phyloP scores from a whole-genome alignment of 2,888 invertebrate species.

The Troides aeacus region DNA sequence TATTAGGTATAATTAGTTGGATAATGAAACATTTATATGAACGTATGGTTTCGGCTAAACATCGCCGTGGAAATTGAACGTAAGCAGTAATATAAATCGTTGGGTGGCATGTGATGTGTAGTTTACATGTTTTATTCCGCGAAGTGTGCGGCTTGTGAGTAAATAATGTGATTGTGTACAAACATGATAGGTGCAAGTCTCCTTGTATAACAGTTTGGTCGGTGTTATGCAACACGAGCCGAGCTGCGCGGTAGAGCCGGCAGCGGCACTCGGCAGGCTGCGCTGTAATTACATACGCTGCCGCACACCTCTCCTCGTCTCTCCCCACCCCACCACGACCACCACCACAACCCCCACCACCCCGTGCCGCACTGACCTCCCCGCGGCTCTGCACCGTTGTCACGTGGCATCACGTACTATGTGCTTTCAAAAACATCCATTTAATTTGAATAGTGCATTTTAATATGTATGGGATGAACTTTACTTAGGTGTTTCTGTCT shows the following conservation, averaged over 20 bases:
- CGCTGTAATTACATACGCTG: constrained; percentile 68
- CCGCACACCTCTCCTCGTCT: constrained; percentile 36
- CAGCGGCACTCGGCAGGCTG: constrained; percentile 44
- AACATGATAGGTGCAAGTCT: constrained; percentile 52
- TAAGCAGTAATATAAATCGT: constrained; percentile 3
- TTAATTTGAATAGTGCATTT: constrained; percentile 21
- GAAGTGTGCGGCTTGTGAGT: constrained; percentile 47
- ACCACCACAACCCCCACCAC: constrained; percentile 30
- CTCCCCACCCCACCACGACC: constrained; percentile 29
- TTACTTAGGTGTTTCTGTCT: constrained; percentile 19
- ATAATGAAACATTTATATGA: background rate
- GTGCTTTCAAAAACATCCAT: constrained; percentile 28
- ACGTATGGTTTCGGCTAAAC: constrained; percentile 33
- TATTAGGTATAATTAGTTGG: background rate
- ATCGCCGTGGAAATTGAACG: constrained; percentile 32
- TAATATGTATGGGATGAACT: constrained; percentile 19
- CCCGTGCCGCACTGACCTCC: constrained; percentile 36
- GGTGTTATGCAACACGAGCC: constrained; percentile 66
- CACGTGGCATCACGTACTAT: constrained; percentile 35
- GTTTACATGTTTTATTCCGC: constrained; percentile 28
- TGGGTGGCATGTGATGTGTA: constrained; percentile 12
- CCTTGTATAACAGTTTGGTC: constrained; percentile 47
- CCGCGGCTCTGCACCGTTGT: constrained; percentile 36
- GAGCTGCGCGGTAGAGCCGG: constrained; percentile 35
- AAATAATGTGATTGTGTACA: constrained; percentile 63